Percentiles rank a stretch among this genome's conserved stretches.
phyloP scores from a whole-genome alignment of 2,888 invertebrate species.

The Octonoba sinensis region DNA sequence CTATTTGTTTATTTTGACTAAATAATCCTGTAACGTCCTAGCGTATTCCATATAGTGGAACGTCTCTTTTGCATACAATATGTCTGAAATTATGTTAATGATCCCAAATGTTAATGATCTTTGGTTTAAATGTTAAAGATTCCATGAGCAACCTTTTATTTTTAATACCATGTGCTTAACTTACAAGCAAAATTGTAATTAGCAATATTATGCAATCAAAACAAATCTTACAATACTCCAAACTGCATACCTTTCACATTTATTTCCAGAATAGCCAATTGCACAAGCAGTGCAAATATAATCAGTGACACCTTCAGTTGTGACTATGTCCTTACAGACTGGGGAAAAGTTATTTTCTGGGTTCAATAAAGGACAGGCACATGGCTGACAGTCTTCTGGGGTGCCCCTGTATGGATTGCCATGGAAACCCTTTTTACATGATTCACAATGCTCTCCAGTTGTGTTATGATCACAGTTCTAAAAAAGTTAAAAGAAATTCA shows the following conservation, averaged over 20 bases:
- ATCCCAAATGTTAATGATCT: no score
- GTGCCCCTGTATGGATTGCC: constrained; percentile 85
- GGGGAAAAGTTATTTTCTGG: constrained; percentile 78
- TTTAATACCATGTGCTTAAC: no score
- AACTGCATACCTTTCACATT: constrained; percentile 85
- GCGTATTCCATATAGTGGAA: no score
- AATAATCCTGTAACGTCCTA: no score
- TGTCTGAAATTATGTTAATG: no score
- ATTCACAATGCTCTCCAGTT: constrained; percentile 70
- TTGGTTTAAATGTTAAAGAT: no score
- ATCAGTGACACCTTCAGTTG: constrained; percentile 70
- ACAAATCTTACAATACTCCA: neutral
- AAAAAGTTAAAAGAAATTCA: neutral
- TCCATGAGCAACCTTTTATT: no score
- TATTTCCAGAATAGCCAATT: constrained; percentile 86
- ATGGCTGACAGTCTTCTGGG: constrained; percentile 82
- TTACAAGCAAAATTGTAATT: no score
- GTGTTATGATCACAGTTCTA: constrained; percentile 74
- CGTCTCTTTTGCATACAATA: no score
- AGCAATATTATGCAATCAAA: no score
- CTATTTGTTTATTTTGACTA: no score
- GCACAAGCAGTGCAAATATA: constrained; percentile 92
- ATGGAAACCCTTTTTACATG: constrained; percentile 83
- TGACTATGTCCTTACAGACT: constrained; percentile 75
- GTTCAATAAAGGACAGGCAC: constrained; percentile 85